These are phyloP conservation scores for Augochlora pura DNA, from an alignment of 1,140 invertebrate genomes.

Conservation along the genomic window DNA sequence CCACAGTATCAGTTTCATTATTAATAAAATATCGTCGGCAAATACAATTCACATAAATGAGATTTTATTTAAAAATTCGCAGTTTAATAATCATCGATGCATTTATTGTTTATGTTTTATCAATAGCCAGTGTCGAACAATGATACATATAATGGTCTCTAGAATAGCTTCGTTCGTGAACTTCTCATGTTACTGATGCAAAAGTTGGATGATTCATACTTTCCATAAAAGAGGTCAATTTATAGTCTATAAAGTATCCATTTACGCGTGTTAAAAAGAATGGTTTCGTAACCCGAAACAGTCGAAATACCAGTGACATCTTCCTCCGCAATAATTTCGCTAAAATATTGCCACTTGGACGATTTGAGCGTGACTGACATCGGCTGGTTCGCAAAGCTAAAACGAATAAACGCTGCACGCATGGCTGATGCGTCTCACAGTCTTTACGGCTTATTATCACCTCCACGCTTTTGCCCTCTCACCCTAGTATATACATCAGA, in stretches of 20 bases:
- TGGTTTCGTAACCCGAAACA: background rate
- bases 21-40: no score
- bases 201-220: no score
- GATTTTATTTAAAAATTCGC: no score
- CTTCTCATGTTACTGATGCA: no score
- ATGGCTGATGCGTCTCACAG: constrained; percentile 73
- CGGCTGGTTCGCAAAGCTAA: constrained; percentile 44
- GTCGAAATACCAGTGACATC: constrained; percentile 36
- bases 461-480: constrained; percentile 70
- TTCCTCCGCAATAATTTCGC: constrained; percentile 49
- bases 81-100: background rate
- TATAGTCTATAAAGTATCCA: background rate
- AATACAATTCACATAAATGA: no score
- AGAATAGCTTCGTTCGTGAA: no score
- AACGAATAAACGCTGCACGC: constrained; percentile 67
- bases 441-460: constrained; percentile 77
- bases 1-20: constrained; percentile 88
- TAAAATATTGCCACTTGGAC: constrained; percentile 55
- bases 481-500: constrained; percentile 65
- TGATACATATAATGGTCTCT: background rate
- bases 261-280: background rate
- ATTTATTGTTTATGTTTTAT: constrained; percentile 16
- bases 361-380: constrained; percentile 48
- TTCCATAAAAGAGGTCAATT: background rate
- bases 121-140: no score